phyloP scores from a whole-genome alignment of 1,140 invertebrate species.

The Penaeus indicus region DNA sequence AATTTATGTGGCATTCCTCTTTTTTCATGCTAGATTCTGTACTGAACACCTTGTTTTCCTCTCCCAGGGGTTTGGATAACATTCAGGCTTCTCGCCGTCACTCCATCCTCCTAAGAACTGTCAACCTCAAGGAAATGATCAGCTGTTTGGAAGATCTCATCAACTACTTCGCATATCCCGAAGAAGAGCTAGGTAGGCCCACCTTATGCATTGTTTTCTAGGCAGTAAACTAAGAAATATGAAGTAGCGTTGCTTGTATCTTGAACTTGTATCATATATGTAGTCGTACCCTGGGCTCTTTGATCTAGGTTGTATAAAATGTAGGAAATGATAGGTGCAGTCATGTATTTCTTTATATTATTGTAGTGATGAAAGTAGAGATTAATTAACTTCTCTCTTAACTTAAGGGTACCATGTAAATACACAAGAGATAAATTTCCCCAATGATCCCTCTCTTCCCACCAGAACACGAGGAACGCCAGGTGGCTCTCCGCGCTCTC shows the following conservation, averaged over 20 bases:
- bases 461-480: slow-evolving; percentile 97
- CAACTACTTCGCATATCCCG: slow-evolving; percentile 99
- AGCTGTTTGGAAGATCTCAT: slow-evolving; percentile 99
- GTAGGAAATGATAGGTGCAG: no score
- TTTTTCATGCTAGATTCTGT: slow-evolving; percentile 1
- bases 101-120: slow-evolving; percentile 83
- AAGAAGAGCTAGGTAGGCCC: slow-evolving; percentile 92
- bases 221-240: no score
- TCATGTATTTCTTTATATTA: no score
- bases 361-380: no score
- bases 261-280: neutral
- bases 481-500: slow-evolving; percentile 94
- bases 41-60: slow-evolving; percentile 58
- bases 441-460: slow-evolving; percentile 18
- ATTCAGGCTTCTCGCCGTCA: slow-evolving; percentile 88
- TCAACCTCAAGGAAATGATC: slow-evolving; percentile 95
- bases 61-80: slow-evolving; percentile 89
- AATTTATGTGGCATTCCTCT: neutral
- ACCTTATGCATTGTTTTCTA: no score
- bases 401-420: no score
- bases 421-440: neutral
- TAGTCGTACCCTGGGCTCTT: no score
- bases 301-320: no score
- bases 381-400: no score
- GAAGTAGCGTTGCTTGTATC: neutral